Conservation (phyloP, 2,797 vertebrate species). For the Crotalus adamanteus region DNA sequence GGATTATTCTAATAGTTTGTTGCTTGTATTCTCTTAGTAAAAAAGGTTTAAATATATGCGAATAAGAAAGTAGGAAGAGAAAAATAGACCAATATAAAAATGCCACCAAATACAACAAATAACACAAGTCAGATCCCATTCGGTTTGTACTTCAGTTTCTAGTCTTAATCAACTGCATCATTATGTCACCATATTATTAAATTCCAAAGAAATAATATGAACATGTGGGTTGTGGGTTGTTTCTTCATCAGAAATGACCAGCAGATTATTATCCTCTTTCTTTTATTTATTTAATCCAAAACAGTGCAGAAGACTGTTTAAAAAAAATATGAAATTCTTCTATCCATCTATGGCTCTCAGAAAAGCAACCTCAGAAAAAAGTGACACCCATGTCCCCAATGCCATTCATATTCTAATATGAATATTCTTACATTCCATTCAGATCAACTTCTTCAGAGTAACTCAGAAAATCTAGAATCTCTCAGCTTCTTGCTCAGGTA, state of each 20-base stretch:
- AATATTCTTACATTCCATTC: neutral
- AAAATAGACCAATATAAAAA: constrained; percentile 14
- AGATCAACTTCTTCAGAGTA: neutral
- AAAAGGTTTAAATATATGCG: neutral
- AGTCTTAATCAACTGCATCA: neutral
- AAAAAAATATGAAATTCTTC: neutral
- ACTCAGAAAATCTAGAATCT: neutral
- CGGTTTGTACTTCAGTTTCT: neutral
- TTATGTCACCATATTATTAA: neutral
- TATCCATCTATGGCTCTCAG: neutral
- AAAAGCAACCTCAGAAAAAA: neutral
- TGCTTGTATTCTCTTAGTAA: constrained; percentile 51
- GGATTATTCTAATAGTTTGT: constrained; percentile 41
- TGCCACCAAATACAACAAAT: neutral
- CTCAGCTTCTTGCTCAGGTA: neutral
- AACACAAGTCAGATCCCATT: neutral
- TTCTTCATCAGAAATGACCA: neutral
- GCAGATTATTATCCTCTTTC: neutral
- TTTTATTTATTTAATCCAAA: neutral
- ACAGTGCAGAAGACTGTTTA: neutral
- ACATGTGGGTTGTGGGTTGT: neutral
- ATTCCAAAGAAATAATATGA: neutral
- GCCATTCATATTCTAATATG: neutral
- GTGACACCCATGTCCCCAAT: neutral
- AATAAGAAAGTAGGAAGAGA: constrained; percentile 26